Conservation (phyloP, 2,797 vertebrate genomes). For the Smutsia gigantea region DNA sequence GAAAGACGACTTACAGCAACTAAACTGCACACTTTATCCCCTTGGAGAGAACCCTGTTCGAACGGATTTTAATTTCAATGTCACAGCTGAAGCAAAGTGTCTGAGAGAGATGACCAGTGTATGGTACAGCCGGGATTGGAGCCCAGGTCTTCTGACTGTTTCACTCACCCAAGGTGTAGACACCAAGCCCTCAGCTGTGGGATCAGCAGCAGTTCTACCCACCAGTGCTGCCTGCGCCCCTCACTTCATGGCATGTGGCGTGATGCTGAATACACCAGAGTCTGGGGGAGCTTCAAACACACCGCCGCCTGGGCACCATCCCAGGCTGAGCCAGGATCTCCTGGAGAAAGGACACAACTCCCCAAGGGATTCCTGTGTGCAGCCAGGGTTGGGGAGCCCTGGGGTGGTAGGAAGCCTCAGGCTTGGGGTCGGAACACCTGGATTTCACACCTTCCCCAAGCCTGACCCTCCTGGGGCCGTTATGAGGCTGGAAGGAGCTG, state of each 20-base stretch:
- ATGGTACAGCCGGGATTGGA: not conserved
- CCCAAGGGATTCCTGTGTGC: not conserved
- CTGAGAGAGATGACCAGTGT: not conserved
- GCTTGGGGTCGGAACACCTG: not conserved
- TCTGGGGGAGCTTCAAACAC: not conserved
- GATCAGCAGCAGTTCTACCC: not conserved
- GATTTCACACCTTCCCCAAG: not conserved
- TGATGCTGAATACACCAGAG: not conserved
- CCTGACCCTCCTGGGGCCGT: not conserved
- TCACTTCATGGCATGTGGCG: too few relatives aligned
- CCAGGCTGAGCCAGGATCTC: not conserved
- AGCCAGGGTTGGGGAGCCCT: not conserved
- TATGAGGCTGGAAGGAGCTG: not conserved
- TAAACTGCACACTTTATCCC: not conserved
- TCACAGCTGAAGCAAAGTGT: not conserved
- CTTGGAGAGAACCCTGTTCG: not conserved
- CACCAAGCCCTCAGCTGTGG: not conserved
- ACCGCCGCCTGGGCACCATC: accelerated
- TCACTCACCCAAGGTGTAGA: not conserved
- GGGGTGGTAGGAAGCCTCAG: not conserved
- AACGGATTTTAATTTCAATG: not conserved
- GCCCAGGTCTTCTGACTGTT: not conserved
- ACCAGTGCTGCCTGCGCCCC: not conserved
- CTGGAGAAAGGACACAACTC: not conserved
- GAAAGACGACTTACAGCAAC: not conserved